These are phyloP conservation scores for Lasioglossum zephyrum DNA, from an alignment of 2,888 invertebrate genomes.

Conservation along the genomic window DNA sequence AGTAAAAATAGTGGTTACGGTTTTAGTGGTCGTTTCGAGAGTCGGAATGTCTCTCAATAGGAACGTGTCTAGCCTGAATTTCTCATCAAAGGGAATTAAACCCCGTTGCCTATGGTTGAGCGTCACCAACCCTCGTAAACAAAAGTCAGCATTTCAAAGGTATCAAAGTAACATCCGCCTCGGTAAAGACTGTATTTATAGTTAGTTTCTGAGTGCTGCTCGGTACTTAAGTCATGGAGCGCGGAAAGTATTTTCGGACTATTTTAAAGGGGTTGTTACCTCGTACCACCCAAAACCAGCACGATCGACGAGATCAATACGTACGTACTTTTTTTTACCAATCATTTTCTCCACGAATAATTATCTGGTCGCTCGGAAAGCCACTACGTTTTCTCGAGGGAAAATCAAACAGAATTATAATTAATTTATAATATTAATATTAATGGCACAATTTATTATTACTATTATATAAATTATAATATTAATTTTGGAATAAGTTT, in stretches of 20 bases:
- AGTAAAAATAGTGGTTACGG: not conserved
- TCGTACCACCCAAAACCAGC: constrained; percentile 35
- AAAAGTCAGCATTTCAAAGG: constrained; percentile 56
- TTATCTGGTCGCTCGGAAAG: too few relatives aligned
- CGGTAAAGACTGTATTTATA: constrained; percentile 55
- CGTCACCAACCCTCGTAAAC: constrained; percentile 49
- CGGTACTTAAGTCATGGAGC: constrained; percentile 55
- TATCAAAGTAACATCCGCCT: constrained; percentile 57
- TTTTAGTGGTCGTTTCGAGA: not conserved
- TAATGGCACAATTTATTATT: too few relatives aligned
- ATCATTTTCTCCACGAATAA: too few relatives aligned
- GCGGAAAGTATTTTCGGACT: constrained; percentile 55
- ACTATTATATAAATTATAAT: too few relatives aligned
- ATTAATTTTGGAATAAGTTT: too few relatives aligned
- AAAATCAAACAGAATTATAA: too few relatives aligned
- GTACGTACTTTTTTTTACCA: too few relatives aligned
- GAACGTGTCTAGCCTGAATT: constrained; percentile 31
- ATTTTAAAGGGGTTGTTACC: constrained; percentile 53
- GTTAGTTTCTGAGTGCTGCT: constrained; percentile 54
- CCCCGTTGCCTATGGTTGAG: constrained; percentile 42
- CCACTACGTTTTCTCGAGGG: too few relatives aligned
- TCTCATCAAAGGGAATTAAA: constrained; percentile 52
- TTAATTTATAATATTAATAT: too few relatives aligned
- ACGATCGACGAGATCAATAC: constrained; percentile 8
- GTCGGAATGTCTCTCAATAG: constrained; percentile 20